Evolutionary conservation across 1,140 invertebrate species (phyloP).

Genomic region (Drosophila eugracilis): DNA sequence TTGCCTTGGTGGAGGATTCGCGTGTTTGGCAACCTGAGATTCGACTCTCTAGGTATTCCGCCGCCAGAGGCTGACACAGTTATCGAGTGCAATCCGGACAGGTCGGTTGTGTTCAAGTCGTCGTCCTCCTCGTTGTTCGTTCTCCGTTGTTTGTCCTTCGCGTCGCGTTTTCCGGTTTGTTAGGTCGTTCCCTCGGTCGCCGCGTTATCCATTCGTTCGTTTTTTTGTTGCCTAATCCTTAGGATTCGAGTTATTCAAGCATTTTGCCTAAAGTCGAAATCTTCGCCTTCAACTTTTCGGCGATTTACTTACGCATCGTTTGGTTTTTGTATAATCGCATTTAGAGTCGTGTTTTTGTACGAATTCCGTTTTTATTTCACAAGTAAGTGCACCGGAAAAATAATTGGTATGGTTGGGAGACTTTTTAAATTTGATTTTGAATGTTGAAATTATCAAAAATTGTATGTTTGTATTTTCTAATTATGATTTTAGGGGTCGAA

Average conservation of each 20-base stretch:
- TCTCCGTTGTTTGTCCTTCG: conserved; percentile 36
- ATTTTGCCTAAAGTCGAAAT: conserved; percentile 25
- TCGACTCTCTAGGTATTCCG: conserved; percentile 66
- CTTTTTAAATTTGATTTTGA: too few species aligned
- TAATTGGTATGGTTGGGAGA: neutral
- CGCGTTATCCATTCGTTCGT: conserved; percentile 17
- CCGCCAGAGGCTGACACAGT: conserved; percentile 77
- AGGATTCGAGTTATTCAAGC: conserved; percentile 45
- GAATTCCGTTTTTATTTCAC: conserved; percentile 6
- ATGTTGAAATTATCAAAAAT: too few species aligned
- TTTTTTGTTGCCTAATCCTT: conserved; percentile 54
- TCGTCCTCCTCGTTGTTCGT: conserved; percentile 4
- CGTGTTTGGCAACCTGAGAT: conserved; percentile 42
- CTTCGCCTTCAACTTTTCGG: conserved; percentile 24
- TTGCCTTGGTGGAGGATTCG: conserved; percentile 35
- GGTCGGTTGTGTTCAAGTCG: conserved; percentile 73
- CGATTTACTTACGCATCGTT: conserved; percentile 31
- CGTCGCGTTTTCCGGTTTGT: conserved; percentile 62
- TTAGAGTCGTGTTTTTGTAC: conserved; percentile 24
- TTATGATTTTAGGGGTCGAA: too few species aligned
- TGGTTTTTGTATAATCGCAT: conserved; percentile 56
- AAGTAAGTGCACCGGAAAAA: conserved; percentile 59
- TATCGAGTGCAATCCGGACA: conserved; percentile 83
- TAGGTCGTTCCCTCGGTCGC: conserved; percentile 40
- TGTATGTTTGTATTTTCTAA: too few species aligned